Conservation (phyloP, 1,140 invertebrate species). For the Drosophila melanica region DNA sequence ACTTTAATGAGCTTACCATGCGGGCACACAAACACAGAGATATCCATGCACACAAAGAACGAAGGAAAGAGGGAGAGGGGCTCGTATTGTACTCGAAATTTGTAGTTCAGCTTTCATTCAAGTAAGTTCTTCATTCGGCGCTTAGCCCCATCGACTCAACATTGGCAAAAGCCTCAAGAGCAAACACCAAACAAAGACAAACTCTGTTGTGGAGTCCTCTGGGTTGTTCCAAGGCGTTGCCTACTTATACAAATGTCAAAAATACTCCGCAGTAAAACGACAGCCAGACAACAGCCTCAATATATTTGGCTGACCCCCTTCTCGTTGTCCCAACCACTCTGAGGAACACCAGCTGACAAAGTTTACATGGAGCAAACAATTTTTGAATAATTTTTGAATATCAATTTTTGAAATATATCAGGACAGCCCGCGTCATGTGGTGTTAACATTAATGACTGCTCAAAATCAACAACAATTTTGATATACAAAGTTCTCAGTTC, state of each 20-base stretch:
- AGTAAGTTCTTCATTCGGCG: slow-evolving; percentile 55
- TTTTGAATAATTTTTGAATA: too few species aligned
- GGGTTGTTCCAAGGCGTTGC: slow-evolving; percentile 18
- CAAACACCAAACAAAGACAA: slow-evolving; percentile 40
- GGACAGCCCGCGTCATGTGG: too few species aligned
- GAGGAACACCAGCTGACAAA: too few species aligned
- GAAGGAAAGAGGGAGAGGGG: not conserved
- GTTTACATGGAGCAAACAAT: too few species aligned
- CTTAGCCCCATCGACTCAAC: slow-evolving; percentile 7
- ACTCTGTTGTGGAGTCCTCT: slow-evolving; percentile 1
- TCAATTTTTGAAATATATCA: too few species aligned
- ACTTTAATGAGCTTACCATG: slow-evolving; percentile 56
- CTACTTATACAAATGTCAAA: slow-evolving; percentile 63
- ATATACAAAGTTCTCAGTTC: too few species aligned
- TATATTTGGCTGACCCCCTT: too few species aligned
- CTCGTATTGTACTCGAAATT: slow-evolving; percentile 38
- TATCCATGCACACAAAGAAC: not conserved
- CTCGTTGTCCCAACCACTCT: too few species aligned
- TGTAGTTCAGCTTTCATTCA: slow-evolving; percentile 48
- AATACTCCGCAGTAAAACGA: slow-evolving; percentile 57
- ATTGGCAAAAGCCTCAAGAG: slow-evolving; percentile 11
- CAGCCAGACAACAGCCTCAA: slow-evolving; percentile 9
- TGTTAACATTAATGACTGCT: too few species aligned
- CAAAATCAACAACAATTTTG: too few species aligned
- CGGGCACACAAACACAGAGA: slow-evolving; percentile 20